These are phyloP conservation scores for Picus viridis DNA, from an alignment of 2,797 vertebrate genomes.

Conservation along the genomic window DNA sequence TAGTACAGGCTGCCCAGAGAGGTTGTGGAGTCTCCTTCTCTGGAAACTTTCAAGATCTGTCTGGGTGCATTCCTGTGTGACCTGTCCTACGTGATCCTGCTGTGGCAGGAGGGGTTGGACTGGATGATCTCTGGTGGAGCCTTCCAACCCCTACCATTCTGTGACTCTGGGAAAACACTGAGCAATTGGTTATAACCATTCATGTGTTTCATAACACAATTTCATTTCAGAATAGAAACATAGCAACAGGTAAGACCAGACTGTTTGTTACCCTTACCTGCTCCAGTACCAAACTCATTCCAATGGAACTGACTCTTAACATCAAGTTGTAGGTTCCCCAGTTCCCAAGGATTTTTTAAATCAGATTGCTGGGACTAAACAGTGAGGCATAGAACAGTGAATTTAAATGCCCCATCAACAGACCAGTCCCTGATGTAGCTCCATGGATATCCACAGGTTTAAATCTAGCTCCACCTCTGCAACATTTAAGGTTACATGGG, in stretches of 20 bases:
- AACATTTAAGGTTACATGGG: too few relatives aligned
- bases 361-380: background rate
- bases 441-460: background rate
- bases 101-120: too few relatives aligned
- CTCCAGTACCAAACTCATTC: background rate
- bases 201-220: background rate
- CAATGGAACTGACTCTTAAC: accelerated
- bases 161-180: too few relatives aligned
- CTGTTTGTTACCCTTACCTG: accelerated
- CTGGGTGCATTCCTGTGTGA: too few relatives aligned
- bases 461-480: background rate
- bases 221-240: background rate
- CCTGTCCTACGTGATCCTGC: too few relatives aligned
- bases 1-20: too few relatives aligned
- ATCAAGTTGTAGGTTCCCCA: background rate
- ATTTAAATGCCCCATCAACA: background rate
- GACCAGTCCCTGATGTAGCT: background rate
- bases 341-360: background rate
- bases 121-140: too few relatives aligned
- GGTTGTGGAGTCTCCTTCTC: too few relatives aligned
- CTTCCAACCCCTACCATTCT: too few relatives aligned
- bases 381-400: background rate
- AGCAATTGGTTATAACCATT: background rate
- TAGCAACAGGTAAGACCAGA: background rate
- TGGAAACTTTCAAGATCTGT: too few relatives aligned